Base-by-base conservation (phyloP, 2,797 vertebrate species). In the Gadopsis marmoratus region DNA sequence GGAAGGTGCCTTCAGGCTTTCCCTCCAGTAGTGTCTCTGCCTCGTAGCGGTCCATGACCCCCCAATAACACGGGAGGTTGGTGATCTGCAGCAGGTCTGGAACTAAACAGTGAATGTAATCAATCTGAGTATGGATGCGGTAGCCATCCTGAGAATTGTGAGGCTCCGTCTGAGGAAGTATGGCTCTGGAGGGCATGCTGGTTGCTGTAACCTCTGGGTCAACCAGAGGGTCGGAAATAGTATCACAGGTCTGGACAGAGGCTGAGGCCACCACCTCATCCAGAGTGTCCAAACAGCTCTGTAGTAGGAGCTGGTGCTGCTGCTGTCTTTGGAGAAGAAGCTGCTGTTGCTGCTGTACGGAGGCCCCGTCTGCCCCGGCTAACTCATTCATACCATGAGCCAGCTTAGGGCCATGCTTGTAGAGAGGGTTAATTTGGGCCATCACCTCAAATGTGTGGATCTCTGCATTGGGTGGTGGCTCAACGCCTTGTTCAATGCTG, bases 391-490 rank as follows among this genome's bases (percentile, higher is more conserved):
- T 96, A 3, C 96, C 96, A 0, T 96, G 96, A 0, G 96, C 95
- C 60, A 97, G 85, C 74, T 97, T 97, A 0, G 96, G 96, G 51
- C 96, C 96, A 4, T 96, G 93, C 62, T 96, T 96, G 79, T 95
- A 96, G 6, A 96, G 91, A 0, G 95, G 95, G 78, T 96, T 96
- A 66, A 97, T 95, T 65, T 96, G 96, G 0, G 96, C 95, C 0
- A 94, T 96, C 63, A 96, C 96, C 78, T 97, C 96, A 12, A 97
- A 96, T 0, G 96, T 97, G 90, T 97, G 96, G 82, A 96, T 96
- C 84, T 96, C 93, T 0, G 96, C 96, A 0, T 97, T 94, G 19
- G 96, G 96, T 0, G 96, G 96, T 0, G 96, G 96, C 62, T 96
- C 96, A 0, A 97, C 96, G 0, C 96, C 96, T 77, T 96, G 96